Evolutionary conservation across 2,888 invertebrate genomes (phyloP), one percentile per base, ranked within the genome.

Genomic region (Herminia tarsipennalis): DNA sequence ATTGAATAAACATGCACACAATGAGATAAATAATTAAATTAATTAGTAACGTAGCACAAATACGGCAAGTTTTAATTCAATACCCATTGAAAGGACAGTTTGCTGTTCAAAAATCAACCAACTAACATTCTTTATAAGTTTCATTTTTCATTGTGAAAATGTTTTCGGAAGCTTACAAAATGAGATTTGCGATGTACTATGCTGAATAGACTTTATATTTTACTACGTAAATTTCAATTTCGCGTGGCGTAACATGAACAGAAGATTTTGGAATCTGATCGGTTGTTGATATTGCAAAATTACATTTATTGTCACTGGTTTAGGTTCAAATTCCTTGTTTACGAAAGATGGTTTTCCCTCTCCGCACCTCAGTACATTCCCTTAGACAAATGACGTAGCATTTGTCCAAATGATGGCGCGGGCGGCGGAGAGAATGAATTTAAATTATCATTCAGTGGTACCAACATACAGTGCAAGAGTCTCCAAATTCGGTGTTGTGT

Each of bases 341-440:
- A 34, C 38, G 20, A 37, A 34, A 28, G 27, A 35, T 62, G 59
- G 62, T 66, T 72, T 70, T 68, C 70, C 73, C 74, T 71, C 73
- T 82, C 81, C 81, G 65, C 76, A 56, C 80, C 76, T 56, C 73
- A 54, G 76, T 67, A 72, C 85, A 78, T 66, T 65, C 89, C 86
- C 86, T 83, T 81, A 90, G 92, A 92, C 86, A 92, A 92, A 92
- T 92, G 91, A 88, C 82, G 83, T 83, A 85, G 83, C 92, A 92
- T 92, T 92, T 92, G 92, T 92, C 92, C 92, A 89, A 92, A 92
- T 92, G 92, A 92, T 92, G 92, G 92, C 91, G 91, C 90, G 90
- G 91, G 91, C 90, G 91, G 86, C 84, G 85, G 83, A 92, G 92
- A 92, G 91, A 92, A 92, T 92, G 92, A 92, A 92, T 92, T 92